Conservation (phyloP, 2,797 vertebrate species). For the Tokudaia muenninki region DNA sequence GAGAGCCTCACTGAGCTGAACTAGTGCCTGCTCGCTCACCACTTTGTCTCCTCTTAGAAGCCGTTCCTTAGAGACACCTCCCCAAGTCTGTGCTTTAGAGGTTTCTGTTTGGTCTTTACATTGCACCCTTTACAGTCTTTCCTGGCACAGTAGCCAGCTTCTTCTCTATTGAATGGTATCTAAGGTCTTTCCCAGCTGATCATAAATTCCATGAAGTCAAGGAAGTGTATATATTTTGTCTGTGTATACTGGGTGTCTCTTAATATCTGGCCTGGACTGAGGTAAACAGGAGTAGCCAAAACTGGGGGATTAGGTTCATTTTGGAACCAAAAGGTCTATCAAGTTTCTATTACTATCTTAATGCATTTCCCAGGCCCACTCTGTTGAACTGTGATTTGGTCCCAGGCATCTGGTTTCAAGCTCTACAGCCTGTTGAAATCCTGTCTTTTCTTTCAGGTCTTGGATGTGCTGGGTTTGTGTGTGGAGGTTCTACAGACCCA, state of each 20-base stretch:
- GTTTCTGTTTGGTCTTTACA: conserved; percentile 18
- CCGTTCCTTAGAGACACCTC: not conserved
- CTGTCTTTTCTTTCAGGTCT: conserved; percentile 87
- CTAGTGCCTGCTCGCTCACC: not conserved
- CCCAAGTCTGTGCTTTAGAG: not conserved
- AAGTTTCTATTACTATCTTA: conserved; percentile 10
- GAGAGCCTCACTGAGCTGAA: not conserved
- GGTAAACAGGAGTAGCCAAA: not conserved
- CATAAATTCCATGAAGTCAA: not conserved
- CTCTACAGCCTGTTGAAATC: not conserved
- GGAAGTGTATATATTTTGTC: not conserved
- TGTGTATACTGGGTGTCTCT: not conserved
- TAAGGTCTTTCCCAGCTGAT: not conserved
- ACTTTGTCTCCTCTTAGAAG: not conserved
- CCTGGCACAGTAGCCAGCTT: not conserved
- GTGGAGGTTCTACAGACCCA: conserved; percentile 90
- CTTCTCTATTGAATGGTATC: not conserved
- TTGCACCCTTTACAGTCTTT: not conserved
- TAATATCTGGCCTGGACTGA: not conserved
- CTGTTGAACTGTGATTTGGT: not conserved
- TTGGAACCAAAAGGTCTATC: conserved; percentile 35
- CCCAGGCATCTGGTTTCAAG: not conserved
- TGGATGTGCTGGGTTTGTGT: conserved; percentile 94
- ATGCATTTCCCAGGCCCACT: not conserved
- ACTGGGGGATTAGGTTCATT: conserved; percentile 48